These are phyloP conservation scores for Synanthedon tipuliformis DNA, from an alignment of 2,888 invertebrate species.

Conservation along the genomic window DNA sequence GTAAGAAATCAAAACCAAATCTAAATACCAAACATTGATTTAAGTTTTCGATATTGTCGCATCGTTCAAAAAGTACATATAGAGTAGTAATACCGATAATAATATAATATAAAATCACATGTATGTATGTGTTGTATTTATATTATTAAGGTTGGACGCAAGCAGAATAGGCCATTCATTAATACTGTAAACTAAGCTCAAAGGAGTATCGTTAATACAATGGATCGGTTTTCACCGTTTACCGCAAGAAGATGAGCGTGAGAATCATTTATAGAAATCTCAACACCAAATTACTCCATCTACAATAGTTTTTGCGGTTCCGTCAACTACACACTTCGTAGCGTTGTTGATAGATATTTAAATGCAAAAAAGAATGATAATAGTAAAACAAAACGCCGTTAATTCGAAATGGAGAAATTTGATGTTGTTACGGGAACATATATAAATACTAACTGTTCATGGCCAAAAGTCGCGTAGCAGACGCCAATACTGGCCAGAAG, in stretches of 20 bases:
- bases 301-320: conserved; percentile 44
- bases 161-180: no score
- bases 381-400: conserved; percentile 6
- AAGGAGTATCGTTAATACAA: conserved; percentile 43
- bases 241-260: conserved; percentile 55
- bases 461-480: conserved; percentile 57
- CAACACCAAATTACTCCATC: conserved; percentile 45
- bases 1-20: conserved; percentile 5
- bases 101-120: conserved; percentile 12
- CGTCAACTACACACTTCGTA: conserved; percentile 10
- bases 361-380: conserved; percentile 7
- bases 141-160: no score
- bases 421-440: conserved; percentile 15
- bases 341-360: conserved; percentile 22
- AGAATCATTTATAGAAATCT: conserved; percentile 56
- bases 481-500: conserved; percentile 57
- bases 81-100: no score
- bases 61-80: no score
- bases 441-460: conserved; percentile 63
- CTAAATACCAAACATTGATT: no score
- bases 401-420: conserved; percentile 13
- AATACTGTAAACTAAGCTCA: conserved; percentile 34
- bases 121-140: conserved; percentile 4
- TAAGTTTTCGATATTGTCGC: not conserved
- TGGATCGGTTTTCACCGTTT: conserved; percentile 55